phyloP scores from a whole-genome alignment of 2,888 invertebrate genomes.

The Ectobius pallidus region DNA sequence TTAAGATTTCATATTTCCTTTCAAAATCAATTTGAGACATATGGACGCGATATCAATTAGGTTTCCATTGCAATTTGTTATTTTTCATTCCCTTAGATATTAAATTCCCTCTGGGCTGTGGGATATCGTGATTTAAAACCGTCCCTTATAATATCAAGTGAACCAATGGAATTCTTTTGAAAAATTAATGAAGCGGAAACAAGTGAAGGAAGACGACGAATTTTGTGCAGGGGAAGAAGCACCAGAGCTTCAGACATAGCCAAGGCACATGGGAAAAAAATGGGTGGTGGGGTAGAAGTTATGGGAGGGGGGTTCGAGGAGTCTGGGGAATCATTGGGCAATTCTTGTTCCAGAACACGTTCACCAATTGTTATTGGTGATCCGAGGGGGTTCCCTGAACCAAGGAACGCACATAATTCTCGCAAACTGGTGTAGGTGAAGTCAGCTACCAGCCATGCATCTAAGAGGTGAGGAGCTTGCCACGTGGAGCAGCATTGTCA shows the following conservation, averaged over 20 bases:
- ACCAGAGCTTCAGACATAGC: background rate
- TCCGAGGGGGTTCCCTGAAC: constrained; percentile 1
- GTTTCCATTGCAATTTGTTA: too few relatives aligned
- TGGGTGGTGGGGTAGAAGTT: background rate
- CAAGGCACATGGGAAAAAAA: constrained; percentile 8
- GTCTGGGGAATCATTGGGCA: constrained; percentile 27
- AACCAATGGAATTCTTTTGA: constrained; percentile 27
- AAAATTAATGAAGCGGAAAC: constrained; percentile 27
- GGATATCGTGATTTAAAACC: constrained; percentile 3
- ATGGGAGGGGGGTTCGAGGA: background rate
- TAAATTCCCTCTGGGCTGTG: too few relatives aligned
- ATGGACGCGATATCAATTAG: too few relatives aligned
- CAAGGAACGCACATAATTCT: constrained; percentile 19
- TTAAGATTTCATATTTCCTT: too few relatives aligned
- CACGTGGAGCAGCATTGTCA: constrained; percentile 6
- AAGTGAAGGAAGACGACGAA: constrained; percentile 4
- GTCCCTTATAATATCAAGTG: constrained; percentile 3
- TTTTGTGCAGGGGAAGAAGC: background rate
- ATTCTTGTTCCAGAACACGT: constrained; percentile 33
- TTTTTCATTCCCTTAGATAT: too few relatives aligned
- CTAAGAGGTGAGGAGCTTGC: constrained; percentile 1
- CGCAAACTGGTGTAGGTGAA: constrained; percentile 18
- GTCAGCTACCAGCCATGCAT: background rate
- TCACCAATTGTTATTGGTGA: constrained; percentile 37
- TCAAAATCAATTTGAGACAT: too few relatives aligned